These are phyloP conservation scores for Epizoanthus rinbou DNA, from an alignment of 92 coral and sea anemone genomes.

Conservation along the genomic window DNA sequence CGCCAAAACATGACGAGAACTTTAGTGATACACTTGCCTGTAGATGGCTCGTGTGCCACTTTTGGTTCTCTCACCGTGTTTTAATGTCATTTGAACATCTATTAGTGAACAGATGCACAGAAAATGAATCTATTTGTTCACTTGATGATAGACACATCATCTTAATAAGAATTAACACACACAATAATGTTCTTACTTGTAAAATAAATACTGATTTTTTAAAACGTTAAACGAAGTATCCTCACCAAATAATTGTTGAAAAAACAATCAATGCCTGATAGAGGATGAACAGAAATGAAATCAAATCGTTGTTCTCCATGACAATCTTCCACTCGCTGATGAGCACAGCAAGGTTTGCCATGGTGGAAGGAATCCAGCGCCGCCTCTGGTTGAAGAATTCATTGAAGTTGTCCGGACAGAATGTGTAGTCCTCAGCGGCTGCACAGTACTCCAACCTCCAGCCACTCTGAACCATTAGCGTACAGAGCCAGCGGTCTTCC, in stretches of 20 bases:
- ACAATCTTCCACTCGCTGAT: constrained; percentile 85
- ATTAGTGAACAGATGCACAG: too few relatives aligned
- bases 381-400: constrained; percentile 95
- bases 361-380: constrained; percentile 99
- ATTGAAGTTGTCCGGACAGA: constrained; percentile 87
- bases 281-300: constrained; percentile 82
- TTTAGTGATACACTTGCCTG: too few relatives aligned
- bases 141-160: too few relatives aligned
- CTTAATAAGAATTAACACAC: too few relatives aligned
- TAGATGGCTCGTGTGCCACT: too few relatives aligned
- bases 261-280: constrained; percentile 89
- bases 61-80: too few relatives aligned
- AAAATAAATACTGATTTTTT: too few relatives aligned
- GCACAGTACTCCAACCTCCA: constrained; percentile 98
- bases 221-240: not conserved
- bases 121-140: too few relatives aligned
- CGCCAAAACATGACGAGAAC: too few relatives aligned
- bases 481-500: constrained; percentile 98
- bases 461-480: constrained; percentile 96
- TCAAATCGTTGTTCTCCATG: constrained; percentile 74
- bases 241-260: constrained; percentile 82
- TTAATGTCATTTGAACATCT: too few relatives aligned
- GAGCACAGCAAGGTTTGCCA: constrained; percentile 79
- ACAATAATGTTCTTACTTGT: not conserved
- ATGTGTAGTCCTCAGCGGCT: constrained; percentile 94